Percentiles rank a stretch among this genome's conserved stretches.
Conservation (phyloP, 1,140 invertebrate species). For the Eupeodes corollae region DNA sequence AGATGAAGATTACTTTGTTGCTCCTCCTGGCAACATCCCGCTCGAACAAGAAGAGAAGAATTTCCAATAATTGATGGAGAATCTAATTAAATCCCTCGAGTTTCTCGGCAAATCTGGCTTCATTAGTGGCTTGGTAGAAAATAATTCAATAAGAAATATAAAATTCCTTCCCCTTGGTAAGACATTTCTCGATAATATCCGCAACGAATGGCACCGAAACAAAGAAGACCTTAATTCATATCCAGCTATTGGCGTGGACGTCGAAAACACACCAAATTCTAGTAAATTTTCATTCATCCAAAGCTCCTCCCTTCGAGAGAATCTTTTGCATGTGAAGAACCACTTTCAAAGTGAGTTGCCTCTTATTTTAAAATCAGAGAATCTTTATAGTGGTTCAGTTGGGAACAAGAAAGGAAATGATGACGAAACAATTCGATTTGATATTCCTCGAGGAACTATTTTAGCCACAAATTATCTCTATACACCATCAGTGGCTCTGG, state of each 20-base stretch:
- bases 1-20: slow-evolving; percentile 83
- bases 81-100: slow-evolving; percentile 32
- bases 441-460: not conserved
- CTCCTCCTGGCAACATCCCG: slow-evolving; percentile 69
- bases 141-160: slow-evolving; percentile 24
- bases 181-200: not conserved
- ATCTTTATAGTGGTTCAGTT: no score
- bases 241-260: no score
- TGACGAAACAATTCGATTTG: no score
- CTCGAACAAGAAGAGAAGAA: slow-evolving; percentile 38
- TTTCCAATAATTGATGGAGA: slow-evolving; percentile 14
- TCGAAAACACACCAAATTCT: no score
- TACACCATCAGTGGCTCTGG: slow-evolving; percentile 13
- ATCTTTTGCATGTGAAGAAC: not conserved
- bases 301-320: not conserved
- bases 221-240: not conserved
- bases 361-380: not conserved
- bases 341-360: not conserved
- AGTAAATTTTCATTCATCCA: no score
- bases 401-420: no score
- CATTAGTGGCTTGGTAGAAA: not conserved
- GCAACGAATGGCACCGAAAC: not conserved
- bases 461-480: slow-evolving; percentile 24
- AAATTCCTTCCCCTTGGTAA: not conserved
- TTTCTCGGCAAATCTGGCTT: slow-evolving; percentile 26